phyloP scores from a whole-genome alignment of 1,140 invertebrate species.

The Thrips palmi region DNA sequence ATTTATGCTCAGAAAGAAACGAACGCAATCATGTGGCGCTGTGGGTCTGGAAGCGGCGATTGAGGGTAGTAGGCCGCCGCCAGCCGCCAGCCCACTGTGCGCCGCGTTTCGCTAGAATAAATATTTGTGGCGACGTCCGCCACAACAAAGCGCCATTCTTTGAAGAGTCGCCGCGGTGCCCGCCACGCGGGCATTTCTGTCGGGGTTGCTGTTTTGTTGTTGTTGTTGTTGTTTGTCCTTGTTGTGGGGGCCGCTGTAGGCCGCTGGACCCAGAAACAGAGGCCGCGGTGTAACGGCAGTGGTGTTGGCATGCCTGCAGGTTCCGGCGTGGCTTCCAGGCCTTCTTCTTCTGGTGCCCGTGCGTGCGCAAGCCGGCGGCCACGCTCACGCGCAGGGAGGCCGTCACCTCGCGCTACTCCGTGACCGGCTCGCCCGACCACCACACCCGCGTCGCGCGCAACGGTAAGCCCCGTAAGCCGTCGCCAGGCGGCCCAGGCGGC shows the following conservation, averaged over 20 bases:
- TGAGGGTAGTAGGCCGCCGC: too few species aligned
- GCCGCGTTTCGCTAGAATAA: too few species aligned
- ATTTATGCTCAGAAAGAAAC: too few species aligned
- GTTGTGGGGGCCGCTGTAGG: background rate
- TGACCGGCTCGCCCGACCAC: slow-evolving; percentile 43
- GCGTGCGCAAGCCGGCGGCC: slow-evolving; percentile 42
- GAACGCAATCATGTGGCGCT: too few species aligned
- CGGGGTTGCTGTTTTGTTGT: background rate
- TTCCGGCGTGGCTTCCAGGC: slow-evolving; percentile 75
- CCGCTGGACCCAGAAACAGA: background rate
- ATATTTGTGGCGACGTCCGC: background rate
- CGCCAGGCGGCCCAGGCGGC: too few species aligned
- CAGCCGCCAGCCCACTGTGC: too few species aligned
- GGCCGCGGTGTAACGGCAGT: background rate
- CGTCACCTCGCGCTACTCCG: slow-evolving; percentile 42
- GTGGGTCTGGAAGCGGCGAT: too few species aligned
- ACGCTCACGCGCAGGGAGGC: slow-evolving; percentile 43
- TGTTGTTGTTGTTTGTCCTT: background rate
- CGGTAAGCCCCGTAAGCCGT: too few species aligned
- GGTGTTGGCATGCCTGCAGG: slow-evolving; percentile 28
- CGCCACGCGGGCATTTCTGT: background rate
- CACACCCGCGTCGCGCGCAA: slow-evolving; percentile 48
- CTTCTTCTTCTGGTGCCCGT: slow-evolving; percentile 67
- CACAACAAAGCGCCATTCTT: background rate
- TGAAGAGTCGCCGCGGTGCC: background rate